Evolutionary conservation across 2,888 invertebrate species (phyloP).

Genomic region (Andrena praecox): DNA sequence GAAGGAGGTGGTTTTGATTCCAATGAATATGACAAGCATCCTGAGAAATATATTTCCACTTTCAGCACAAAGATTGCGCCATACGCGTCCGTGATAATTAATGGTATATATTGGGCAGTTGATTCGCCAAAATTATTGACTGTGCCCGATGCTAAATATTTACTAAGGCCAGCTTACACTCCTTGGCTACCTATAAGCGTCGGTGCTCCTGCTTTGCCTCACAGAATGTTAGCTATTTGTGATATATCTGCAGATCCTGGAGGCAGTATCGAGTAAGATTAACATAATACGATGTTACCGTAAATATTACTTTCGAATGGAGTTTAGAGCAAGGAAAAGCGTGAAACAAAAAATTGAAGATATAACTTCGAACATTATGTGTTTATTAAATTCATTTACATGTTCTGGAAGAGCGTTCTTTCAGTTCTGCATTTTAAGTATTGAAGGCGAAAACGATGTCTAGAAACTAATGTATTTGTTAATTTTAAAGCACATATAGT

Average conservation of each 20-base stretch:
- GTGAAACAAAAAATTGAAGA: no score
- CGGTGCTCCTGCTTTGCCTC: constrained; percentile 95
- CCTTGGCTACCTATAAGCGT: constrained; percentile 97
- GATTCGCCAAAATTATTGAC: constrained; percentile 98
- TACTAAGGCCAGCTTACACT: constrained; percentile 94
- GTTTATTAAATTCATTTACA: no score
- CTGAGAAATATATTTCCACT: constrained; percentile 97
- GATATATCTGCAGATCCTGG: constrained; percentile 99
- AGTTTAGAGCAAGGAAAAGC: background rate
- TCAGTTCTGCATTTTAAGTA: no score
- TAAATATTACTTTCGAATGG: background rate
- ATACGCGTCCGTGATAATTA: constrained; percentile 98
- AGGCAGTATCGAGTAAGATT: constrained; percentile 93
- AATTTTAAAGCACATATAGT: no score
- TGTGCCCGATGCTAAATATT: constrained; percentile 98
- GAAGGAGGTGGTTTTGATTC: constrained; percentile 97
- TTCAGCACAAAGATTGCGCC: constrained; percentile 99
- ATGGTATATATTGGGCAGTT: constrained; percentile 99
- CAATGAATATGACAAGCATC: constrained; percentile 96
- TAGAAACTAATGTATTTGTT: no score
- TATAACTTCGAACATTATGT: no score
- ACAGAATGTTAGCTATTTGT: constrained; percentile 97
- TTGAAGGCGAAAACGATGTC: no score
- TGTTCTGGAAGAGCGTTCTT: no score
- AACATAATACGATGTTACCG: background rate